Conservation (phyloP, 2,797 vertebrate species). For the Neopelma chrysocephalum region DNA sequence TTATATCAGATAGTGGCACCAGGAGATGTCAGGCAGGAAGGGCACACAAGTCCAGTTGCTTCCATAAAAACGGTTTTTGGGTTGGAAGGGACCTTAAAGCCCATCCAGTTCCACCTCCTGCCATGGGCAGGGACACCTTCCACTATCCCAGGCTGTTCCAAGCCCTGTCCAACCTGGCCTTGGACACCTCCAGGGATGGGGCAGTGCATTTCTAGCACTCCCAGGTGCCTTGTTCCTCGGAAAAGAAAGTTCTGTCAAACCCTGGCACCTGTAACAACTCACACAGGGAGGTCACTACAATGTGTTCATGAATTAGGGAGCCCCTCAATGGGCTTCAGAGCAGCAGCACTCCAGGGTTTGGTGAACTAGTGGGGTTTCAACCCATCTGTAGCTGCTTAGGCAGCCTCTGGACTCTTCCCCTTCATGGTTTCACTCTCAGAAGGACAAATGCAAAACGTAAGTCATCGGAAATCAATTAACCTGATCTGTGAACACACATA, state of each 20-base stretch:
- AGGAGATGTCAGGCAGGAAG: not conserved
- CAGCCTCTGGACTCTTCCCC: not conserved
- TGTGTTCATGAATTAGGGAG: not conserved
- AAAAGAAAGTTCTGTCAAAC: not conserved
- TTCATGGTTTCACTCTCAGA: not conserved
- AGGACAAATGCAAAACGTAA: not conserved
- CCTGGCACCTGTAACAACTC: not conserved
- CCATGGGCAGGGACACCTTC: not conserved
- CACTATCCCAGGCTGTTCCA: not conserved
- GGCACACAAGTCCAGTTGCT: not conserved
- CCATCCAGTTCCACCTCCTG: not conserved
- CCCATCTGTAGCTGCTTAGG: not conserved
- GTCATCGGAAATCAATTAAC: not conserved
- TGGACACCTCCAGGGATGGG: not conserved
- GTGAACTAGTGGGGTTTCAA: not conserved
- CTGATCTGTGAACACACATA: rapidly evolving
- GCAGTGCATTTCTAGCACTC: not conserved
- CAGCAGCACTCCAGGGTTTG: not conserved
- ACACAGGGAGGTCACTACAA: not conserved
- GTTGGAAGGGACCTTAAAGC: not conserved
- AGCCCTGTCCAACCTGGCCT: not conserved
- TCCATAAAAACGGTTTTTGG: not conserved
- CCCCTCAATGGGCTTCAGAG: not conserved
- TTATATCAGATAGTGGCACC: rapidly evolving
- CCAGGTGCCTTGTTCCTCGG: rapidly evolving